phyloP scores from a whole-genome alignment of 2,797 vertebrate species.

The Adelosebastes latens region DNA sequence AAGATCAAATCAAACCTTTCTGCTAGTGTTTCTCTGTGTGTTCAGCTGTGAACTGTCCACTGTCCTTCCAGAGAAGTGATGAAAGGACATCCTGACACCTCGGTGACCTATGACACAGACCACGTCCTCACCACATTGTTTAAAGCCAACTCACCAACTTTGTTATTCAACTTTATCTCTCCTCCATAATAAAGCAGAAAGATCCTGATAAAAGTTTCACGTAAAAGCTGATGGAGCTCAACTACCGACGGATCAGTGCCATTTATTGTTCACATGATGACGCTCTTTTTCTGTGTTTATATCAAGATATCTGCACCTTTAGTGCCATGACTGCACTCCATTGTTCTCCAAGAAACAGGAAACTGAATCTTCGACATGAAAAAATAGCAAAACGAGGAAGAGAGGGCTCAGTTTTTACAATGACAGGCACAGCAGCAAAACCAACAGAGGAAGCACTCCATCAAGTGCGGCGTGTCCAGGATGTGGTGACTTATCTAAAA shows the following conservation, averaged over 20 bases:
- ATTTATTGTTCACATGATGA: neutral
- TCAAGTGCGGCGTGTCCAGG: constrained; percentile 55
- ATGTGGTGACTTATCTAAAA: constrained; percentile 58
- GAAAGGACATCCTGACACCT: constrained; percentile 67
- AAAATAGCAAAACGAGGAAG: constrained; percentile 70
- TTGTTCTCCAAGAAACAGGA: constrained; percentile 80
- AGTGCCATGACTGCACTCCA: constrained; percentile 37
- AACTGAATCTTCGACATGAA: constrained; percentile 65
- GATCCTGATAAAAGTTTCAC: neutral
- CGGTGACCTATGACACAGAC: constrained; percentile 44
- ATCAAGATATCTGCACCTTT: constrained; percentile 35
- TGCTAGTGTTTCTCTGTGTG: neutral
- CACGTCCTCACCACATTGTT: constrained; percentile 17
- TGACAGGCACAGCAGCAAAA: constrained; percentile 48
- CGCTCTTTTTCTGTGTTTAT: constrained; percentile 41
- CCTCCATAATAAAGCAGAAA: neutral
- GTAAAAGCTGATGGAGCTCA: neutral
- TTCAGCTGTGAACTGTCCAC: constrained; percentile 8
- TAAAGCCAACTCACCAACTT: constrained; percentile 15
- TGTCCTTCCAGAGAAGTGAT: constrained; percentile 26
- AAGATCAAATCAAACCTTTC: constrained; percentile 26
- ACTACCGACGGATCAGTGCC: neutral
- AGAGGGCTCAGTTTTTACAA: constrained; percentile 59
- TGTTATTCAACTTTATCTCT: constrained; percentile 13
- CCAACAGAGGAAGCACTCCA: constrained; percentile 72